Evolutionary conservation across 2,113 vertebrate genomes (phyloP), one percentile per base, ranked within the genome.

Genomic region (Boulengeromyrus knoepffleri): DNA sequence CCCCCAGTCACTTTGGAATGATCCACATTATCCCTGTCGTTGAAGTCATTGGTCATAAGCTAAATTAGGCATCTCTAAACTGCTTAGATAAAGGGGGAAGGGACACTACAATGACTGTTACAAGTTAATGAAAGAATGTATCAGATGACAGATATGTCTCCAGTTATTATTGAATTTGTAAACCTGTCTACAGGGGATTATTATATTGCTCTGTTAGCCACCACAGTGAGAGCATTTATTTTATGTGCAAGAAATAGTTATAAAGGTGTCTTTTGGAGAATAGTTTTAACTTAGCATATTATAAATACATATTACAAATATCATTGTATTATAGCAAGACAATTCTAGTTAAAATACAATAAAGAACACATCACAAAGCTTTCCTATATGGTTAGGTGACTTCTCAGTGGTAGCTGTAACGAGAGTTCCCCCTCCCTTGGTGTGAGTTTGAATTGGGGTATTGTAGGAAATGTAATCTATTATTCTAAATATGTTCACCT

Each of bases 161-260:
- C 94, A 90, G 96, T 93, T 95, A 92, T 94, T 74, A 92, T 95
- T 95, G 94, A 94, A 94, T 95, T 95, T 95, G 95, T 93, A 91
- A 94, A 85, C 39, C 24, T 58, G 42, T 31, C 13, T 39, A 87
- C 17, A 47, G 24, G 50, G 21, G 24, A 9, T 27, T 62, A 5
- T 56, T 46, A 89, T 31, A 53, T 58, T 85, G 52, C 87, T 85
- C 53, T 46, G 80, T 47, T 85, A 36, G 77, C 50, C 36, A 21
- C 19, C 2, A n/a, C 66, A 45, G 31, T 58, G 19, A 45, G 50
- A 8, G 24, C 24, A 15, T 52, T 83, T 84, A 80, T 89, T 89
- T 9, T 84, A 24, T 31, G 46, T 89, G 10, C 52, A 89, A 89
- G 47, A 84, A 52, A 77, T 89, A 58, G 80, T 74, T 47, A 80